Evolutionary conservation across 2,888 invertebrate species (phyloP).

Genomic region (Xestia sexstrigata): DNA sequence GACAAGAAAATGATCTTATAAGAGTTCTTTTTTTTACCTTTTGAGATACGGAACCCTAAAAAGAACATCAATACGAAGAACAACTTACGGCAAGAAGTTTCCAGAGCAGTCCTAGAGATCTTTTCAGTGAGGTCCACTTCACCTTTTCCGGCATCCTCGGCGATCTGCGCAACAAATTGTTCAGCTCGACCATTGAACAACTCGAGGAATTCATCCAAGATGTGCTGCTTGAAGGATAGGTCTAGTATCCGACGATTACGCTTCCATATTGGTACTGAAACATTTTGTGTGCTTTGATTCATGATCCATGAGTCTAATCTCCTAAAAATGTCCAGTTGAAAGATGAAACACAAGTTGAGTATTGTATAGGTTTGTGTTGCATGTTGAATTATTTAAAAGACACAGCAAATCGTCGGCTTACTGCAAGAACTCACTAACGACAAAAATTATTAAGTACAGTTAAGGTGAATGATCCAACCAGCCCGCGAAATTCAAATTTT

Average conservation of each 20-base stretch:
- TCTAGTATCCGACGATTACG: slow-evolving; percentile 61
- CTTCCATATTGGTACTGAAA: slow-evolving; percentile 66
- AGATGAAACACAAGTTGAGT: no score
- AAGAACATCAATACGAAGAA: background rate
- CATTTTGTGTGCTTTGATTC: background rate
- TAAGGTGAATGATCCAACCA: no score
- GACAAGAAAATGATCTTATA: no score
- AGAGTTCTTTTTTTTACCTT: no score
- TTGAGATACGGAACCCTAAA: no score
- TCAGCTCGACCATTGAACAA: slow-evolving; percentile 62
- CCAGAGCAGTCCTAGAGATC: slow-evolving; percentile 55
- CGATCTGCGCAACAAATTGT: slow-evolving; percentile 36
- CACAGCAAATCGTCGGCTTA: no score
- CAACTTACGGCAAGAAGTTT: slow-evolving; percentile 65
- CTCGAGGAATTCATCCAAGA: slow-evolving; percentile 60
- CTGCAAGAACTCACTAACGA: no score
- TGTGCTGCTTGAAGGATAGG: slow-evolving; percentile 59
- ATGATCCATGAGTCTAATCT: background rate
- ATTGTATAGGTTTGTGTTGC: no score
- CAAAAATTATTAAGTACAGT: no score
- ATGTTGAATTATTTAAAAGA: no score
- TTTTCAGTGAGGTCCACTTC: slow-evolving; percentile 54
- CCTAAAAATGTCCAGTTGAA: no score
- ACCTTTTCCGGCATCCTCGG: slow-evolving; percentile 43
- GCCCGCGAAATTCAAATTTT: no score